Evolutionary conservation across 2,113 vertebrate genomes (phyloP).

Genomic region (Heterotilapia buettikoferi): DNA sequence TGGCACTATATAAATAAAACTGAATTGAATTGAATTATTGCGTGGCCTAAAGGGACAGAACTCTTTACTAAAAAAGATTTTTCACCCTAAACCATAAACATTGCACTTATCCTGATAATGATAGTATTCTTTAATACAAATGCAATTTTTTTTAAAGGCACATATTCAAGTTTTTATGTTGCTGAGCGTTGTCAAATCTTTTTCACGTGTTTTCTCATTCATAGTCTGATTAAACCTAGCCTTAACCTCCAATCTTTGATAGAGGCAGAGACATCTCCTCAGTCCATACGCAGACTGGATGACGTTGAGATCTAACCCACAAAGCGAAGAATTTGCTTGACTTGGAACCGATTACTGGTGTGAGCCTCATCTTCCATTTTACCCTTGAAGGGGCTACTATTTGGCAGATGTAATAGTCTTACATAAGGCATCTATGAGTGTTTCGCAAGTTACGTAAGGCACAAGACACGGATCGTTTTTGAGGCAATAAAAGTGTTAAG

Average conservation of each 20-base stretch:
- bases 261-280: not conserved
- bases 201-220: not conserved
- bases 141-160: not conserved
- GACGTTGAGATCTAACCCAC: not conserved
- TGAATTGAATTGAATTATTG: not conserved
- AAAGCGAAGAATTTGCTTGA: not conserved
- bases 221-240: not conserved
- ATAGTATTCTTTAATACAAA: not conserved
- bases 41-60: not conserved
- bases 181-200: not conserved
- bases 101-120: not conserved
- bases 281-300: not conserved
- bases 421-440: constrained; percentile 28
- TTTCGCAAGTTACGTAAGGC: constrained; percentile 40
- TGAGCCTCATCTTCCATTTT: constrained; percentile 17
- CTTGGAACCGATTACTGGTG: constrained; percentile 10
- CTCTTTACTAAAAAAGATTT: not conserved
- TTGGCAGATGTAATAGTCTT: constrained; percentile 34
- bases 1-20: not conserved
- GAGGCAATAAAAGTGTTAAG: constrained; percentile 25
- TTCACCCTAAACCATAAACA: not conserved
- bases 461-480: constrained; percentile 27
- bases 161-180: not conserved
- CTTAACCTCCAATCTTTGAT: not conserved
- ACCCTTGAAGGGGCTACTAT: constrained; percentile 14